A percentile compares a stretch with the other conserved stretches of the same genome.
phyloP scores from a whole-genome alignment of 2,888 invertebrate species.

The Therioaphis trifolii region DNA sequence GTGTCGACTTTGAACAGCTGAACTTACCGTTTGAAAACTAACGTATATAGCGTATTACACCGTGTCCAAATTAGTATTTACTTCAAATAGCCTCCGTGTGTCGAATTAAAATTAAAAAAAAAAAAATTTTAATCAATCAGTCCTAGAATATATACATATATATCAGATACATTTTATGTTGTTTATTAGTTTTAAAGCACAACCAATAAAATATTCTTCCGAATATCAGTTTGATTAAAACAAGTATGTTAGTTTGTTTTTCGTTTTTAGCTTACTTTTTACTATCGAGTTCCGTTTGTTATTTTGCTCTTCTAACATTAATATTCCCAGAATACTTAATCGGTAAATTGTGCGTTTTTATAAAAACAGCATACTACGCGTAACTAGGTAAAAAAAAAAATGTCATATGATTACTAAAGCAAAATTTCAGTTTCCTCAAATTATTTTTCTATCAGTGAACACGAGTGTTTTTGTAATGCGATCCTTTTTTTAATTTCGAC shows the following conservation, averaged over 20 bases:
- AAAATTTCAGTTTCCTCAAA: slow-evolving; percentile 43
- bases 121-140: not conserved
- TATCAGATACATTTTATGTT: not conserved
- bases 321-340: slow-evolving; percentile 48
- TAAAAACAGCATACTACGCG: slow-evolving; percentile 37
- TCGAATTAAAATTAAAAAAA: slow-evolving; percentile 2
- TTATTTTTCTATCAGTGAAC: not conserved
- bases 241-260: not conserved
- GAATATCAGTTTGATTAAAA: not conserved
- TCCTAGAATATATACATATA: not conserved
- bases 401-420: not conserved
- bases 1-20: slow-evolving; percentile 44
- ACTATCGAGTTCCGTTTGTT: slow-evolving; percentile 34
- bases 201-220: not conserved
- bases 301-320: slow-evolving; percentile 21
- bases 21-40: slow-evolving; percentile 23
- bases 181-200: not conserved
- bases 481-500: slow-evolving; percentile 24
- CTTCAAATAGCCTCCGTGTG: not conserved
- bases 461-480: slow-evolving; percentile 44
- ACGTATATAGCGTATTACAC: not conserved
- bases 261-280: not conserved
- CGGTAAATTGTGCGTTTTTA: slow-evolving; percentile 37
- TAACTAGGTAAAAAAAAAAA: slow-evolving; percentile 15
- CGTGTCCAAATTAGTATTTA: slow-evolving; percentile 14